These are phyloP conservation scores for Silvanus unidentatus DNA, from an alignment of 2,888 invertebrate species.

Conservation along the genomic window DNA sequence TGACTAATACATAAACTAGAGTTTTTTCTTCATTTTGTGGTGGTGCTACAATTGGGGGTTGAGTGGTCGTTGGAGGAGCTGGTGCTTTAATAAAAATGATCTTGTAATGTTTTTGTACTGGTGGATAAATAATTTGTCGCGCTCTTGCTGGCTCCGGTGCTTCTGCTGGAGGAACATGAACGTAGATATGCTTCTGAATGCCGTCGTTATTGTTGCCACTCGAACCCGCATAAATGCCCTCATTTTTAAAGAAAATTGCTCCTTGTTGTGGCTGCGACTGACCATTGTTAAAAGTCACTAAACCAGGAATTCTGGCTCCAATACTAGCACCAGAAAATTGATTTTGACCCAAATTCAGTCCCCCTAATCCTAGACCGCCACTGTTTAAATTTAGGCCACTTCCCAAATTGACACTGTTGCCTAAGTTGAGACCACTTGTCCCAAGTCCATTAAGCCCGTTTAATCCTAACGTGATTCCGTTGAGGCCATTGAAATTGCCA, in stretches of 20 bases:
- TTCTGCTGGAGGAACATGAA: constrained; percentile 86
- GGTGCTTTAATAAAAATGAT: constrained; percentile 79
- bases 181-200: constrained; percentile 85
- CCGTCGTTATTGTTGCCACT: constrained; percentile 42
- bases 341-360: no score
- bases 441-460: no score
- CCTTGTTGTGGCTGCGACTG: no score
- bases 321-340: no score
- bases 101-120: constrained; percentile 82
- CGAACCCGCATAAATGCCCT: background rate
- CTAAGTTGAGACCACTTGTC: no score
- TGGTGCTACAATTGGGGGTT: constrained; percentile 70
- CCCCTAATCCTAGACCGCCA: no score
- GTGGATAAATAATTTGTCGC: constrained; percentile 60
- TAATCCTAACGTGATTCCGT: no score
- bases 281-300: no score
- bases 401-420: no score
- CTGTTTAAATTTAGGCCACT: no score
- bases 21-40: constrained; percentile 84
- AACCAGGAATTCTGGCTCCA: no score
- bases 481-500: constrained; percentile 9
- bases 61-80: constrained; percentile 60
- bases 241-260: background rate
- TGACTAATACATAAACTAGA: constrained; percentile 80
- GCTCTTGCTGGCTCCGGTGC: constrained; percentile 61